Base-by-base conservation (phyloP, 2,113 vertebrate species). In the Tachycineta bicolor region DNA sequence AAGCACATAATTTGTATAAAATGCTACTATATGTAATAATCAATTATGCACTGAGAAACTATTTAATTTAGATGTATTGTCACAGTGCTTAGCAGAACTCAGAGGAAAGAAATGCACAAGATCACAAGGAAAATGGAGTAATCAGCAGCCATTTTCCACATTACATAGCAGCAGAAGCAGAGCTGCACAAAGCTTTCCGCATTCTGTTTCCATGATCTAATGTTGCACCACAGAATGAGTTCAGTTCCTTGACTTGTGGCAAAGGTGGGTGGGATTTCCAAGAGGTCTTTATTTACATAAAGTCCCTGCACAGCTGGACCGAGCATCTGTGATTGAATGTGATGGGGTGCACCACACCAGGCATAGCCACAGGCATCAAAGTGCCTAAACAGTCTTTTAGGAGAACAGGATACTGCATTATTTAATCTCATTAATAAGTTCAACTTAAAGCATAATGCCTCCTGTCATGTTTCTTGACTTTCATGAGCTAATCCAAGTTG, bases 401-500 rank as follows among this genome's bases (percentile, higher is more conserved):
- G 10, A 91, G 79, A 89, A 83, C 22, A 52, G 69, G 56, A 49
- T 86, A 67, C 60, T 81, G 26, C 86, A 91, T 95, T 95, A 92
- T 92, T 96, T 94, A 93, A 83, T 86, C 52, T 80, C 84, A 68
- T 93, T 94, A 88, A 93, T 94, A 90, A 78, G 64, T 94, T 93
- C 86, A 68, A 92, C 3, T 23, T 76, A 93, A 94, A 94, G n/a
- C 25, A 39, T 74, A 83, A 93, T 83, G 75, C 75, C 41, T 92
- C 47, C 68, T 96, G 92, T 96, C 93, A 92, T 81, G 59, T 95
- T 95, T 64, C 88, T 86, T 94, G 76, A 90, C 43, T 94, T 70
- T 60, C 82, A 78, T 46, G 68, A 74, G 52, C 23, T 95, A 90
- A 93, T 64, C 73, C 47, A 77, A 77, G 64, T 86, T 89, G 44